Evolutionary conservation across 2,797 vertebrate genomes (phyloP).

Genomic region (Dromococcyx pavoninus): DNA sequence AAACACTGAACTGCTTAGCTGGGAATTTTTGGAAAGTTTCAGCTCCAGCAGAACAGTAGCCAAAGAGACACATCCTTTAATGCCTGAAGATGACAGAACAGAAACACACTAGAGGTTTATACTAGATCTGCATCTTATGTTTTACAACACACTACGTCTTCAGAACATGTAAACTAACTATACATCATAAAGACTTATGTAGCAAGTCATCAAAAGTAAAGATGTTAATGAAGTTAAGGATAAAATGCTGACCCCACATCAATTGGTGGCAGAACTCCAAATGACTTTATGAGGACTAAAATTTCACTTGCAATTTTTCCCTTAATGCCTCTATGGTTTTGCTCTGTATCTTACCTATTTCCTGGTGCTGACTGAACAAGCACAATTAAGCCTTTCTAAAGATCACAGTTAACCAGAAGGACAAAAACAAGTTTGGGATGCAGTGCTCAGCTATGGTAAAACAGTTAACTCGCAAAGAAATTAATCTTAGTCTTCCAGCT

Average conservation of each 20-base stretch:
- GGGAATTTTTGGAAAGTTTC: conserved; percentile 56
- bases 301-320: not conserved
- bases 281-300: not conserved
- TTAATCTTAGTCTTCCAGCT: conserved; percentile 33
- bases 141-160: not conserved
- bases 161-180: not conserved
- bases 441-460: not conserved
- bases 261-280: conserved; percentile 26
- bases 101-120: conserved; percentile 17
- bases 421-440: not conserved
- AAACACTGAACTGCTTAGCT: conserved; percentile 60
- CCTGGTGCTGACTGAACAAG: not conserved
- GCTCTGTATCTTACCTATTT: not conserved
- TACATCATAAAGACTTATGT: not conserved
- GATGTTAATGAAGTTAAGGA: not conserved
- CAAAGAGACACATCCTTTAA: conserved; percentile 53
- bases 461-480: conserved; percentile 37
- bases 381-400: not conserved
- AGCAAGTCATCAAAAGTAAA: not conserved
- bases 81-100: conserved; percentile 50
- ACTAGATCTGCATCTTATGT: not conserved
- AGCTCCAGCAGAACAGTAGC: conserved; percentile 41
- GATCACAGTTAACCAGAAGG: not conserved
- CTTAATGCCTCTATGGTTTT: not conserved
- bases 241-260: not conserved